Percentiles rank a stretch among this genome's conserved stretches.
These are phyloP conservation scores for Alethe diademata DNA, from an alignment of 2,113 vertebrate species.

Conservation along the genomic window DNA sequence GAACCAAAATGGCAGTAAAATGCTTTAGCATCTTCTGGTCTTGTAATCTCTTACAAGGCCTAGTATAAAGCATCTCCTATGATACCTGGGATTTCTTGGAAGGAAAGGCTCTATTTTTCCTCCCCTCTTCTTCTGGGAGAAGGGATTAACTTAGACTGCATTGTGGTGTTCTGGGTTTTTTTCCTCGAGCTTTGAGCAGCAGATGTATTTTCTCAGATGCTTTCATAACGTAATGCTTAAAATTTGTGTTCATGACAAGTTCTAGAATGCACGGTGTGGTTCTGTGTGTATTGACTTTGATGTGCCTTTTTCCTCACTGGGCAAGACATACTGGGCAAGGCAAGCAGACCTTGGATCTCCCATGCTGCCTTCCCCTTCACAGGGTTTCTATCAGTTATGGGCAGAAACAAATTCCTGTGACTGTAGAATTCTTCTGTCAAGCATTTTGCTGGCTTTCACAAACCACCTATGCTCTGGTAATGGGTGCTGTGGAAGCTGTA, in stretches of 20 bases:
- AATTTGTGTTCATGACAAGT: background rate
- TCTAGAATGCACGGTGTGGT: background rate
- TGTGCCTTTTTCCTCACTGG: background rate
- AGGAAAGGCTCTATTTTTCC: background rate
- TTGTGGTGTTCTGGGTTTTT: fast-evolving
- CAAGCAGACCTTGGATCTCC: background rate
- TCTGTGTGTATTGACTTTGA: background rate
- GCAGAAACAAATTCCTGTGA: background rate
- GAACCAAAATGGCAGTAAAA: background rate
- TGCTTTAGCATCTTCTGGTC: background rate
- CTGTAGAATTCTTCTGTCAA: background rate
- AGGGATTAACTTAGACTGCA: background rate
- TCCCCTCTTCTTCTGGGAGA: background rate
- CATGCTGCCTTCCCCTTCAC: background rate
- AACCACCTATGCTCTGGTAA: background rate
- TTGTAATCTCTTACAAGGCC: background rate
- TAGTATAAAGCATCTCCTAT: background rate
- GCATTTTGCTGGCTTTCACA: background rate
- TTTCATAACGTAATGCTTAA: background rate
- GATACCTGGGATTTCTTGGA: background rate
- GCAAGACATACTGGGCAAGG: background rate
- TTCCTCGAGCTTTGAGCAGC: background rate
- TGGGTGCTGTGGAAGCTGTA: background rate
- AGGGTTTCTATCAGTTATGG: background rate
- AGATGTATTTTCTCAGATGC: background rate